Conservation (phyloP, 1,140 invertebrate species). For the Apis cerana region DNA sequence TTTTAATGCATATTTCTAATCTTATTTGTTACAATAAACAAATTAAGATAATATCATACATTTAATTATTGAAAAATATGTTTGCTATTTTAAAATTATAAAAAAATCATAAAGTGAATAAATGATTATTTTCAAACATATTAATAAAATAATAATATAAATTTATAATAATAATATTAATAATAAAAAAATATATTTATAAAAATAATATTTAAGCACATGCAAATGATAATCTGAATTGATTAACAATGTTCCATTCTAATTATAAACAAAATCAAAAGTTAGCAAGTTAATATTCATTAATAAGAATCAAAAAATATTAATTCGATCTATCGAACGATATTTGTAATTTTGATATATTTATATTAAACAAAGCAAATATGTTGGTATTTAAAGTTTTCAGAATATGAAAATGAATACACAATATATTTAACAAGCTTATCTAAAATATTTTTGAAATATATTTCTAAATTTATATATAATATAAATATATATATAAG, state of each 20-base stretch:
- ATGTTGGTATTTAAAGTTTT: neutral
- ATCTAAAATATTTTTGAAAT: neutral
- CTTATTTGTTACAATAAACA: neutral
- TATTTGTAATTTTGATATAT: conserved; percentile 2
- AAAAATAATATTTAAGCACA: conserved; percentile 12
- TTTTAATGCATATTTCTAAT: neutral
- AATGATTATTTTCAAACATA: neutral
- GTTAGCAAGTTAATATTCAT: neutral
- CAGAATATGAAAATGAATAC: neutral
- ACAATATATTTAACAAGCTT: neutral
- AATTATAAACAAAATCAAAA: neutral
- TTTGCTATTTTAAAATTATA: neutral
- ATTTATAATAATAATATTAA: too few relatives aligned
- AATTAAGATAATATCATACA: neutral
- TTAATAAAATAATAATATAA: too few relatives aligned
- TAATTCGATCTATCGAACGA: neutral
- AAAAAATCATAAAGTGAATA: neutral
- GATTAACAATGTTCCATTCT: neutral
- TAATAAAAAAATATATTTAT: neutral
- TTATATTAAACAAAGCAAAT: neutral
- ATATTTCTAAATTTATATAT: neutral
- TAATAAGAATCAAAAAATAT: neutral
- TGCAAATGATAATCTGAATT: neutral
- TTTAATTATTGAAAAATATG: neutral
- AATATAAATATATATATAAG: neutral